Base-by-base conservation (phyloP, 1,140 invertebrate species). In the Diorhabda carinulata region DNA sequence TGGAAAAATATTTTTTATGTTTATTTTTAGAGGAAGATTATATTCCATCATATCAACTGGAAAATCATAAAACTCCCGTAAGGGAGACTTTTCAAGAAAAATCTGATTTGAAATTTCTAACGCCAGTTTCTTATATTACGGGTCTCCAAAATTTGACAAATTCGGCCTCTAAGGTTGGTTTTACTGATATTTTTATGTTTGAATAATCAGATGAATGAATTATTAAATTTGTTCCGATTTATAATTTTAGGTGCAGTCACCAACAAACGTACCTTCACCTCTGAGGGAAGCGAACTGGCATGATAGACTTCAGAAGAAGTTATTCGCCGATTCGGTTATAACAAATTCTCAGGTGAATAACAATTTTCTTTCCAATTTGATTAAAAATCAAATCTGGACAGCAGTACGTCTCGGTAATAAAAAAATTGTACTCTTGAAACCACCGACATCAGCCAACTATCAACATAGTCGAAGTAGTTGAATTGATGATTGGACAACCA, bases 301-400 rank as follows among this genome's bases (percentile, higher is more conserved):
- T 64, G 42, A 41, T 3, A 67, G 72, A 40, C 70, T 76, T 9
- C 80, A 82, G 45, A 83, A 79, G 57, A 81, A 83, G 64, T 69
- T 83, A 41, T 83, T 84, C 64, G 41, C 63, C n/a, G 61, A 73
- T 64, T 65, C 68, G 8, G 72, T 67, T 25, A 64, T 64, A 8
- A 63, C 67, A 7, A 60, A 65, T 45, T 72, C 68, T 10, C 71
- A 69, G 61, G 71, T 72, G 42, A 42, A 59, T 58, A 25, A 52
- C 47, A 3, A 52, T 25, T 25, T 25, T 25, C 25, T 25, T 25
- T 25, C 25, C 25, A 25, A 25, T 25, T 25, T 25, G 25, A 25
- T 25, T 25, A 25, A 25, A 25, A 25, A 25, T 25, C 25, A 25
- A 25, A 25, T 25, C 25, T 25, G 25, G 25, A 25, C 25, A 25